phyloP scores from a whole-genome alignment of 2,888 invertebrate species.

The Agelastica alni region DNA sequence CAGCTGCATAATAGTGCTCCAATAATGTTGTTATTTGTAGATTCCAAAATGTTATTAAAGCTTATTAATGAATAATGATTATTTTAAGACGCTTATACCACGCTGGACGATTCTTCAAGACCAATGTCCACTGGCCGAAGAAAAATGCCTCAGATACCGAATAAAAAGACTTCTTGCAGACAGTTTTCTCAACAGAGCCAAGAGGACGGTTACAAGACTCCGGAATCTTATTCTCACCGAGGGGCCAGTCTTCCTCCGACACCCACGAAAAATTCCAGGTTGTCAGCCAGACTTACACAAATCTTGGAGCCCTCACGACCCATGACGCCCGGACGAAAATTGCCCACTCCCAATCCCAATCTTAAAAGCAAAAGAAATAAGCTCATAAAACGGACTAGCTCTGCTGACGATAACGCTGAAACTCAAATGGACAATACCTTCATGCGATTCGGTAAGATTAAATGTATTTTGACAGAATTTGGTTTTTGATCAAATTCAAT shows the following conservation, averaged over 20 bases:
- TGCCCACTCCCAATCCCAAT: conserved; percentile 56
- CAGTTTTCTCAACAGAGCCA: conserved; percentile 20
- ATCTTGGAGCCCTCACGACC: conserved; percentile 15
- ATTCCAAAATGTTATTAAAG: neutral
- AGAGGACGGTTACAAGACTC: conserved; percentile 50
- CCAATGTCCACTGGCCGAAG: conserved; percentile 50
- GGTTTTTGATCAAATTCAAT: no score
- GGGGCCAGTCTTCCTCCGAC: conserved; percentile 57
- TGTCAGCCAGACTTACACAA: conserved; percentile 28
- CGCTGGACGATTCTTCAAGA: conserved; percentile 28
- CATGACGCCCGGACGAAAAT: conserved; percentile 56
- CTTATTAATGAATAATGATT: neutral
- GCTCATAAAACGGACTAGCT: conserved; percentile 53
- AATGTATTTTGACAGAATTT: no score
- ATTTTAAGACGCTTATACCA: conserved; percentile 45
- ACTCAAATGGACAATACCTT: conserved; percentile 51
- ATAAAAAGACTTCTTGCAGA: conserved; percentile 41
- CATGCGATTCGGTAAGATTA: conserved; percentile 45
- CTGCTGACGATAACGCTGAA: conserved; percentile 52
- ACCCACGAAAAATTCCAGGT: conserved; percentile 53
- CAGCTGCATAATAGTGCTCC: no score
- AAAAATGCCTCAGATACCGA: conserved; percentile 55
- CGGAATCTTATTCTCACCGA: conserved; percentile 49
- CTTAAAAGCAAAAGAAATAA: conserved; percentile 50
- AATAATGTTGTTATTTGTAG: no score